Conservation (phyloP, 2,113 vertebrate genomes). For the Aptenodytes patagonicus region DNA sequence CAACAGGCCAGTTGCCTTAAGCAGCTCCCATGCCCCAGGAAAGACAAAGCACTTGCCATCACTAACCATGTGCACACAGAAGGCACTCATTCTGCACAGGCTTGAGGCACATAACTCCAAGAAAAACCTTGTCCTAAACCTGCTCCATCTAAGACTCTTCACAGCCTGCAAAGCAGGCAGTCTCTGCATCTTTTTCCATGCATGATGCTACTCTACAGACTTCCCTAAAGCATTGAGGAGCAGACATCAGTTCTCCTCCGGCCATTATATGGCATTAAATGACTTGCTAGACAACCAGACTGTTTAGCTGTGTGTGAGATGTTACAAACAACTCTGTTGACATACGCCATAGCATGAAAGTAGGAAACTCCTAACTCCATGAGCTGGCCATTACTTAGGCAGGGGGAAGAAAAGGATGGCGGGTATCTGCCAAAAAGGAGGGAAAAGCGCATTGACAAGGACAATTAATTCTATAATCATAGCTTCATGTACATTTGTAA, state of each 20-base stretch:
- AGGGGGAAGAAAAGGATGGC: background rate
- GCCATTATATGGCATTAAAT: background rate
- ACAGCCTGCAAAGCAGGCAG: background rate
- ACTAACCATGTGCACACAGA: accelerated
- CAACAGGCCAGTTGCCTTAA: background rate
- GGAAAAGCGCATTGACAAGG: background rate
- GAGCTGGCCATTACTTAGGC: background rate
- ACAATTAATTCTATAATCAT: constrained; percentile 41
- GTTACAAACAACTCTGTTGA: background rate
- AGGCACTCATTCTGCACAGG: background rate
- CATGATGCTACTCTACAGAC: background rate
- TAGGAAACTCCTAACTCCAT: background rate
- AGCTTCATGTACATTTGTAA: constrained; percentile 1
- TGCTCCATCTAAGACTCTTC: background rate
- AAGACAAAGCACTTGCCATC: background rate
- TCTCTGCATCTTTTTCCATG: background rate
- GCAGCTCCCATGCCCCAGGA: background rate
- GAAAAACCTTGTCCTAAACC: background rate
- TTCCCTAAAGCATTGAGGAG: background rate
- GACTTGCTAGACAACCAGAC: background rate
- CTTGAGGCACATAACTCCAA: background rate
- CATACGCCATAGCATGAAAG: background rate
- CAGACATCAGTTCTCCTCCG: accelerated
- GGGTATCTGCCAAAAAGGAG: background rate
- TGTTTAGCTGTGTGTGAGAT: background rate